Evolutionary conservation across 1,140 invertebrate species (phyloP), one percentile per base, ranked within the genome.

Genomic region (Drosophila arizonae): DNA sequence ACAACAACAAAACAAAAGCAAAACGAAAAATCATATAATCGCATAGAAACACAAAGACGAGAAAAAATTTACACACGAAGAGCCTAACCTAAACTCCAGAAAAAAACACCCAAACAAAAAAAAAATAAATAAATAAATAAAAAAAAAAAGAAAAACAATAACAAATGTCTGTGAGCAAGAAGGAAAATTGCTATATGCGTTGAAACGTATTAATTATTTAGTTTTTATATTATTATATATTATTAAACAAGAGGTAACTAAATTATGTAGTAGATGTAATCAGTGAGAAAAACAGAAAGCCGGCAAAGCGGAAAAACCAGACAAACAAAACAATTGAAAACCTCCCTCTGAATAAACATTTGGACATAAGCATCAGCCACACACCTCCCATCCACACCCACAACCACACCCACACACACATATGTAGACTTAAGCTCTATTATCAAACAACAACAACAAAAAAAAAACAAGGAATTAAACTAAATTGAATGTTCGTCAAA

Each of bases 191-290:
- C 74, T 69, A 36, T 72, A 81, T 78, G 78, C 82, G 82, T 86
- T 82, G 61, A 67, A 88, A 87, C 76, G 79, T 86, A 86, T 87
- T 87, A 87, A 86, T 86, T 87, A 86, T 86, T 86, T 86, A 86
- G 82, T 86, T 87, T 87, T 86, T 86, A 86, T 86, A 86, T 77
- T 62, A 87, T 73, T 73, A 86, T 73, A 86, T 87, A 86, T 75
- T 70, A 85, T 77, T 81, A 86, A 81, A 76, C 60, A 76, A 76
- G 70, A 72, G 65, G 52, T 52, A 85, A 86, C 82, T 86, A 86
- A 86, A 86, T 86, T 87, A 86, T 86, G 79, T 88, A 85, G 70
- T 86, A 86, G 82, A 63, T 57, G 76, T 76, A 86, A 87, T 79
- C 33, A 33, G 33, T 33, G 33, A 33, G 33, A 33, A 33, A 86